These are phyloP conservation scores for Pogonocichla stellata DNA, from an alignment of 2,113 vertebrate species.

Conservation along the genomic window DNA sequence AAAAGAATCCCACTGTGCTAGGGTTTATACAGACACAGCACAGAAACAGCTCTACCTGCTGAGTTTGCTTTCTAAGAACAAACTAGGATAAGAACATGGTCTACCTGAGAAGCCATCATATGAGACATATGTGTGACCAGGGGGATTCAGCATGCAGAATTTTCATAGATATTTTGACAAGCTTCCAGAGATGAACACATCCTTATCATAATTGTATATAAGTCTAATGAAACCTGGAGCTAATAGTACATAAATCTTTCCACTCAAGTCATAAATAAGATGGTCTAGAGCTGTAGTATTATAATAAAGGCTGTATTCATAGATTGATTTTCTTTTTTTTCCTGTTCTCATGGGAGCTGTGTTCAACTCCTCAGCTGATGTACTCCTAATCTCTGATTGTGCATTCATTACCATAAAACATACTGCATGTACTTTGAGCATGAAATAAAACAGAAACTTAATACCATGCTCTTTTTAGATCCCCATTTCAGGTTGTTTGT, in stretches of 20 bases:
- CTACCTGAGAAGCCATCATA: not conserved
- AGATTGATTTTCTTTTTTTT: not conserved
- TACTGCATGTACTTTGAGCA: conserved; percentile 21
- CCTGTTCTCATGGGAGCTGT: not conserved
- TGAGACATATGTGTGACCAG: not conserved
- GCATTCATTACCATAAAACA: conserved; percentile 41
- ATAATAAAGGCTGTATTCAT: conserved; percentile 43
- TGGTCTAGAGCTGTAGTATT: conserved; percentile 13
- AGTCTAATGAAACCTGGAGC: conserved; percentile 47
- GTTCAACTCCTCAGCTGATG: conserved; percentile 13
- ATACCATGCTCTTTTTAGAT: conserved; percentile 44
- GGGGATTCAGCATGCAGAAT: not conserved
- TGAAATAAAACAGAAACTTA: conserved; percentile 53
- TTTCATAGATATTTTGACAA: conserved; percentile 26
- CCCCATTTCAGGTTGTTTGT: conserved; percentile 30
- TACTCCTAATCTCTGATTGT: not conserved
- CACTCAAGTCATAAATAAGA: conserved; percentile 13
- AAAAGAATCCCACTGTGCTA: not conserved
- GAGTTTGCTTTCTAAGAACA: not conserved
- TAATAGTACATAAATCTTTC: conserved; percentile 34
- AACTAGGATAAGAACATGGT: not conserved
- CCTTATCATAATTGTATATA: conserved; percentile 26
- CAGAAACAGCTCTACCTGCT: not conserved
- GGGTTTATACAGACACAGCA: not conserved
- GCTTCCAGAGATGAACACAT: conserved; percentile 8